Evolutionary conservation across 1,140 invertebrate genomes (phyloP), one percentile per base, ranked within the genome.

Genomic region (Anagrus nilaparvatae): DNA sequence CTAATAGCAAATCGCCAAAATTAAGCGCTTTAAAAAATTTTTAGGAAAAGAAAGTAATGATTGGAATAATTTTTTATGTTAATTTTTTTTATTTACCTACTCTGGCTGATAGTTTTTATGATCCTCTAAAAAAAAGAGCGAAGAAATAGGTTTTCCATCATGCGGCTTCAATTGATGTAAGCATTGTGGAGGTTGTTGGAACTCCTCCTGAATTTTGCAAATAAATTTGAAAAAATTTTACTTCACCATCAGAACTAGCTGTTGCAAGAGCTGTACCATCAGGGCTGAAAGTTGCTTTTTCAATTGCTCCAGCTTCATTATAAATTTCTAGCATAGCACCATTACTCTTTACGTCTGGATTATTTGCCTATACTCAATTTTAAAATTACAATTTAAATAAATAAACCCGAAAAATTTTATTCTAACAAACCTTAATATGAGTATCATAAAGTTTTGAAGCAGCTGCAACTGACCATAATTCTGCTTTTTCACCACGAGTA

Each of bases 1-100:
- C 91, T 96, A 13, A 97, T 73, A 4, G 86, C 87, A 70, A 84
- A 94, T 59, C 92, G 91, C 93, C 93, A 97, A 63, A 92, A 88
- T 58, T 87, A 84, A 13, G 76, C 77, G 52, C 83, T 87, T 60
- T 16, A 44, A 16, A n/a, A 30, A 30, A 16, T 30, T 8, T 10
- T 8, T n/a, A 30, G 4, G 23, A 37, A 4, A 6, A 8, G 13
- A 16, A 42, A 28, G 10, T n/a, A 5, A 7, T 19, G n/a, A 13
- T 29, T 29, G 30, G 39, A 44, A 43, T 28, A 38, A 24, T 18
- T 14, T 35, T 17, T 21, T 37, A 6, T 36, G 9, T 29, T 44
- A 31, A 9, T 9, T 43, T 38, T 30, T 36, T 2, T 21, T 20
- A 20, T 34, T 20, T 34, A 34, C 85, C 83, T 70, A 92, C 87